These are phyloP conservation scores for Malthinus seriepunctatus DNA, from an alignment of 2,888 invertebrate genomes.

Conservation along the genomic window DNA sequence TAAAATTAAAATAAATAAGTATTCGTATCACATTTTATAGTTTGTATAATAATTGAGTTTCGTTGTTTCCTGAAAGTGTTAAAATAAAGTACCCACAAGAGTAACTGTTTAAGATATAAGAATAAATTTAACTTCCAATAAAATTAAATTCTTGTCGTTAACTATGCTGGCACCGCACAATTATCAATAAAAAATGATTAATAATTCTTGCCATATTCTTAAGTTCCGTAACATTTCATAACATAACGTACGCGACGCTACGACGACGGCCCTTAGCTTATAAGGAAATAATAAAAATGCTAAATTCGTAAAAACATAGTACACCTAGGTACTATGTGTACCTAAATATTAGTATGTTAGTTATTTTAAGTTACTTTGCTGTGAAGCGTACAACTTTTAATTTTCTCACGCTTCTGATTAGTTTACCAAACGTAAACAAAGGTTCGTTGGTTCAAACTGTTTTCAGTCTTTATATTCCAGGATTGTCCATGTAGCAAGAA, in stretches of 20 bases:
- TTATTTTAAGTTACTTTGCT: not conserved
- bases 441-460: not conserved
- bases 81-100: no score
- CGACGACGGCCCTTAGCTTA: conserved; percentile 18
- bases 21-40: no score
- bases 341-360: not conserved
- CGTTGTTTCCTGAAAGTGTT: no score
- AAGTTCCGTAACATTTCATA: conserved; percentile 24
- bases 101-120: no score
- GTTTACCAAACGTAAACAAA: not conserved
- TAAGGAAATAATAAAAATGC: conserved; percentile 17
- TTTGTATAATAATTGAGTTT: no score
- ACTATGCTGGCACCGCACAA: no score
- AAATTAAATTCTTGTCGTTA: no score
- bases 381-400: not conserved
- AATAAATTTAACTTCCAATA: no score
- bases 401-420: not conserved
- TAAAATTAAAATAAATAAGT: no score
- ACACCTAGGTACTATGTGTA: not conserved
- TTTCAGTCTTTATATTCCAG: not conserved
- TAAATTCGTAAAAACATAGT: not conserved
- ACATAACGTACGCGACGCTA: conserved; percentile 6
- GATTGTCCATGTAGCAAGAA: conserved; percentile 30
- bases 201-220: conserved; percentile 15
- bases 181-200: conserved; percentile 6